These are phyloP conservation scores for Coccyzus lansbergi DNA, from an alignment of 2,797 vertebrate species.

Conservation along the genomic window DNA sequence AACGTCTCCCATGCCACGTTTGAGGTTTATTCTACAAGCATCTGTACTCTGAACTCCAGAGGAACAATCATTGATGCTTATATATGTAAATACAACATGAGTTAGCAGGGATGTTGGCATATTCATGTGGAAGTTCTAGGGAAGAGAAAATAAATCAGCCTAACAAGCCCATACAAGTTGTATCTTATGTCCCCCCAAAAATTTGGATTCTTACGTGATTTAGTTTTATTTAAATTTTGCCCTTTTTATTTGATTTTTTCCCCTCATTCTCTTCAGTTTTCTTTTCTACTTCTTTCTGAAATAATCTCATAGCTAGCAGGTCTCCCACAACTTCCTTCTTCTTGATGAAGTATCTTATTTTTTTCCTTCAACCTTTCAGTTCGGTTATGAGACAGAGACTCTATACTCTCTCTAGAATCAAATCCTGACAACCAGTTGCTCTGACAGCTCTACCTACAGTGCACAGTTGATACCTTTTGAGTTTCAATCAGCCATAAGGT, in stretches of 20 bases:
- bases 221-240: neutral
- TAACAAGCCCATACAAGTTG: neutral
- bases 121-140: neutral
- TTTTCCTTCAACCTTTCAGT: neutral
- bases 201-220: neutral
- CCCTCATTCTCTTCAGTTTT: neutral
- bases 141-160: neutral
- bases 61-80: neutral
- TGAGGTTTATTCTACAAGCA: neutral
- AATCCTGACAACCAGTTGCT: neutral
- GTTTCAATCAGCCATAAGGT: neutral
- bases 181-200: neutral
- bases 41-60: neutral
- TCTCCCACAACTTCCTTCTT: neutral
- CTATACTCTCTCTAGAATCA: neutral
- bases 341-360: neutral
- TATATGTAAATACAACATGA: neutral
- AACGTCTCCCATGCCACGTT: neutral
- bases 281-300: neutral
- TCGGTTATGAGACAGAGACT: neutral
- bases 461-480: neutral
- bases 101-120: neutral
- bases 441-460: constrained; percentile 15
- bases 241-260: fast-evolving
- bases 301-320: neutral